Conservation (phyloP, 2,888 invertebrate genomes). For the Drosophila imparisetae region DNA sequence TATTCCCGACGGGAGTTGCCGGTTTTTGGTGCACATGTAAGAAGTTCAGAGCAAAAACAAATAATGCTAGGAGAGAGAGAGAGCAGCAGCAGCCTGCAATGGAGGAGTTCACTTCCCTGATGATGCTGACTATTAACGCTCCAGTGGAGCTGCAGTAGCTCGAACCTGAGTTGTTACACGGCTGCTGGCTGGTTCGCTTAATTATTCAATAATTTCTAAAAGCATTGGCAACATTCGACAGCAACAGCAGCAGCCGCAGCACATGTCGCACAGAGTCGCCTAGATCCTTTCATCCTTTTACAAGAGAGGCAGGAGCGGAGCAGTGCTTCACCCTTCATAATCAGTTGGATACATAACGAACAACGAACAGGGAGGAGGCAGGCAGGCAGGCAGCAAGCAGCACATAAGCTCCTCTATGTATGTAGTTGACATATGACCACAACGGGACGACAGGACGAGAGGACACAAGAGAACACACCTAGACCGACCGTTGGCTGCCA, state of each 20-base stretch:
- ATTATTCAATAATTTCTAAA: slow-evolving; percentile 84
- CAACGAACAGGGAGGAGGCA: neutral
- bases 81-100: neutral
- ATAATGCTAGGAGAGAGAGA: slow-evolving; percentile 35
- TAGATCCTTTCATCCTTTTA: slow-evolving; percentile 71
- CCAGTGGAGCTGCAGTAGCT: slow-evolving; percentile 27
- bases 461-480: neutral
- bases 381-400: neutral
- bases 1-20: slow-evolving; percentile 65
- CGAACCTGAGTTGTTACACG: slow-evolving; percentile 62
- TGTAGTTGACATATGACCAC: slow-evolving; percentile 41
- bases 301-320: slow-evolving; percentile 21
- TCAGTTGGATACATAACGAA: slow-evolving; percentile 71
- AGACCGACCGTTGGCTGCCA: slow-evolving; percentile 18
- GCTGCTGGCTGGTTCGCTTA: slow-evolving; percentile 78
- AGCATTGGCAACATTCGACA: slow-evolving; percentile 75
- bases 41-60: slow-evolving; percentile 75
- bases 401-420: slow-evolving; percentile 38
- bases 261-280: slow-evolving; percentile 32
- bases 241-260: slow-evolving; percentile 18
- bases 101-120: slow-evolving; percentile 1
- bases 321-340: slow-evolving; percentile 47
- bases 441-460: neutral
- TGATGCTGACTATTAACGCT: slow-evolving; percentile 61
- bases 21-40: slow-evolving; percentile 55